phyloP scores from a whole-genome alignment of 2,888 invertebrate species.

The Leptinotarsa peninsularis region DNA sequence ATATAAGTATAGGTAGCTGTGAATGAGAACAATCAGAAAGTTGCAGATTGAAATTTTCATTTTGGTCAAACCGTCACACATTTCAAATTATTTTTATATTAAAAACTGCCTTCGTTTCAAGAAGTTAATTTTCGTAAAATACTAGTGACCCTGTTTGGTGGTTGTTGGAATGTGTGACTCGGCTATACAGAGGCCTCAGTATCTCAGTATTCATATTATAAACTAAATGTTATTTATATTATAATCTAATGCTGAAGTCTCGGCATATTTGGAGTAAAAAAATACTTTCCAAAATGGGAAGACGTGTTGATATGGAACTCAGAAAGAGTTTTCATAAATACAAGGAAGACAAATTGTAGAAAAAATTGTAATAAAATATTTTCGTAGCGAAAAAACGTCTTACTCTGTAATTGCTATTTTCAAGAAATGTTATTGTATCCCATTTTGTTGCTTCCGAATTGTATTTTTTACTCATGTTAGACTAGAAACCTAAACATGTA shows the following conservation, averaged over 20 bases:
- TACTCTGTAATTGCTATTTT: constrained; percentile 37
- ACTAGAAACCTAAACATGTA: constrained; percentile 27
- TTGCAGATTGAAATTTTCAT: constrained; percentile 29
- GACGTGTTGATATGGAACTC: constrained; percentile 60
- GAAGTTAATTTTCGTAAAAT: constrained; percentile 20
- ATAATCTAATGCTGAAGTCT: constrained; percentile 37
- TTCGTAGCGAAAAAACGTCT: constrained; percentile 36
- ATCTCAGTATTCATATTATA: constrained; percentile 22
- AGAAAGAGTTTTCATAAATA: constrained; percentile 53
- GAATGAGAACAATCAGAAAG: constrained; percentile 38
- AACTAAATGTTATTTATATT: constrained; percentile 29
- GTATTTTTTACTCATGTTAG: constrained; percentile 25
- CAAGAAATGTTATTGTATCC: constrained; percentile 45
- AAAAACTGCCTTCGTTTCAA: constrained; percentile 24
- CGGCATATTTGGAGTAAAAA: constrained; percentile 39
- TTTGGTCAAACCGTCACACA: constrained; percentile 41
- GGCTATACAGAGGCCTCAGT: constrained; percentile 37
- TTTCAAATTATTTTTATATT: constrained; percentile 30
- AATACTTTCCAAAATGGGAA: constrained; percentile 52
- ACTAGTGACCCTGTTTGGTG: constrained; percentile 36
- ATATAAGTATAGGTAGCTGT: constrained; percentile 1
- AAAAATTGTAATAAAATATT: constrained; percentile 47
- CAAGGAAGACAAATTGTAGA: constrained; percentile 58
- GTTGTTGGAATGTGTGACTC: constrained; percentile 33
- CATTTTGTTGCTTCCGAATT: constrained; percentile 50